These are phyloP conservation scores for Podiceps cristatus DNA, from an alignment of 2,113 vertebrate species.

Conservation along the genomic window DNA sequence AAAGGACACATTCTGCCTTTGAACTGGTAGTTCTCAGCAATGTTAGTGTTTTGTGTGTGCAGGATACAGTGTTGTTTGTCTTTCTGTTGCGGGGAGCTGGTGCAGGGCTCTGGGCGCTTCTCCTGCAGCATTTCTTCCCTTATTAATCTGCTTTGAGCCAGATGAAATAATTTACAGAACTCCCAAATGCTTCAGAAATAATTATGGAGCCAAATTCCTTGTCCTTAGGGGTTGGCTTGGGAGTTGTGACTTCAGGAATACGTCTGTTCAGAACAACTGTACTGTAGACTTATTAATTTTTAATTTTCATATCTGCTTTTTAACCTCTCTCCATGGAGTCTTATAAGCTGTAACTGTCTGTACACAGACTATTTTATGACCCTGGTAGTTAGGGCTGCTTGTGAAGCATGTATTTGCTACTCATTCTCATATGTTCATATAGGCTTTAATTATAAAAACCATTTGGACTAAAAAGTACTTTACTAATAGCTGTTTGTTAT, in stretches of 20 bases:
- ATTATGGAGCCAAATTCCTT: background rate
- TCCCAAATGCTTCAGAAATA: background rate
- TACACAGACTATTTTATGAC: background rate
- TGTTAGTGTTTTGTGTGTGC: background rate
- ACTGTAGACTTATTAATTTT: conserved; percentile 30
- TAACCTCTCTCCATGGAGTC: background rate
- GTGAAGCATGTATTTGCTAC: background rate
- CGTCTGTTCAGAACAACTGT: background rate
- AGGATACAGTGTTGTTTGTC: background rate
- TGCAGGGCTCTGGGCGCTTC: background rate
- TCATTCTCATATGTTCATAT: background rate
- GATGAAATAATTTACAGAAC: background rate
- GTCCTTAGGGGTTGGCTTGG: background rate
- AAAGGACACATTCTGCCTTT: background rate
- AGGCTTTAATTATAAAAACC: conserved; percentile 23
- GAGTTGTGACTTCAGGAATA: conserved; percentile 1
- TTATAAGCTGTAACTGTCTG: background rate
- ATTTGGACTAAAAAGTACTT: background rate
- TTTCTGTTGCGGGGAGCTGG: background rate
- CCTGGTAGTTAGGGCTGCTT: background rate
- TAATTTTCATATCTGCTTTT: conserved; percentile 12
- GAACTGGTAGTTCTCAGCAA: background rate
- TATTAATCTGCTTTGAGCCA: background rate
- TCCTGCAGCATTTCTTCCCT: background rate
- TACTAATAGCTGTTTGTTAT: background rate